phyloP scores from a whole-genome alignment of 23 tunicate species.

The Clavelina lepadiformis region DNA sequence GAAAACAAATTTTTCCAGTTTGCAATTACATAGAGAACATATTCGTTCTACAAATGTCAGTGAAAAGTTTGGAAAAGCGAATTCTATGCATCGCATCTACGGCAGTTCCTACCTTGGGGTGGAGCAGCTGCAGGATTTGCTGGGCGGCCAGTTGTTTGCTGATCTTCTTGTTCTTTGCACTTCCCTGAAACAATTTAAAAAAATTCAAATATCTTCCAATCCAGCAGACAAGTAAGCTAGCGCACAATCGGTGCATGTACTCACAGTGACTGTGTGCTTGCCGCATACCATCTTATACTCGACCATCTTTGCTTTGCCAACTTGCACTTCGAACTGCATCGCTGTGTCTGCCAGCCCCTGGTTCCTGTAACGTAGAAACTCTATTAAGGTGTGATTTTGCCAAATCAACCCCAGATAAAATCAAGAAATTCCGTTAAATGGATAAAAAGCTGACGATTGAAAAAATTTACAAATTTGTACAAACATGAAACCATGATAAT shows the following conservation, averaged over 20 bases:
- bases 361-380: constrained; percentile 37
- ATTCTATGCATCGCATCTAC: not conserved
- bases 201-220: not conserved
- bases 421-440: too few species aligned
- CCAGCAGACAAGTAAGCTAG: not conserved
- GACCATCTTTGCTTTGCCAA: constrained; percentile 37
- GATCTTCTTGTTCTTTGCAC: constrained; percentile 67
- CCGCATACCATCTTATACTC: constrained; percentile 75
- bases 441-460: too few species aligned
- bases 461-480: too few species aligned
- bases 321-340: constrained; percentile 38
- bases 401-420: too few species aligned
- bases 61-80: too few species aligned
- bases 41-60: not conserved
- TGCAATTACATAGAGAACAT: not conserved
- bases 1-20: too few species aligned
- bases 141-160: constrained; percentile 77
- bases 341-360: constrained; percentile 55
- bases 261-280: constrained; percentile 59
- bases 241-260: not conserved
- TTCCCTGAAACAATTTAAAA: constrained; percentile 32
- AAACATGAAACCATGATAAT: too few species aligned
- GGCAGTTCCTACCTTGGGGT: constrained; percentile 43
- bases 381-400: too few species aligned
- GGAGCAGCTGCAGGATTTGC: constrained; percentile 54